phyloP scores from a whole-genome alignment of 2,888 invertebrate species.

The Cistogaster globosa region DNA sequence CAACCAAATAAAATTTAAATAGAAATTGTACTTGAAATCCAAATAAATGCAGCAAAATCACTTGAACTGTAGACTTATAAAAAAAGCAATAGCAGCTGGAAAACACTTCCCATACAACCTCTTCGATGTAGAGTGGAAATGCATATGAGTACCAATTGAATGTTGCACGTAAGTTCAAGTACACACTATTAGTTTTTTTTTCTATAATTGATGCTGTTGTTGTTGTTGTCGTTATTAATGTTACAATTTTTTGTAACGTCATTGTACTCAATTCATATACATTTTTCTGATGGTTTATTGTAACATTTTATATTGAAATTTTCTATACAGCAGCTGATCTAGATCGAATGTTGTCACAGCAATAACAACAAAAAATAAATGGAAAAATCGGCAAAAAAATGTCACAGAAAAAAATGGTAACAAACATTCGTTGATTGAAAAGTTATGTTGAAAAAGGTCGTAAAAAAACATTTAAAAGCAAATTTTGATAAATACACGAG shows the following conservation, averaged over 20 bases:
- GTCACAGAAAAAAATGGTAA: neutral
- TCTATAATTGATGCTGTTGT: conserved; percentile 18
- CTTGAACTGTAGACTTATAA: neutral
- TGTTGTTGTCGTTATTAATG: conserved; percentile 15
- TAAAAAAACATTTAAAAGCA: conserved; percentile 5
- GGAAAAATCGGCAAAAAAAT: conserved; percentile 16
- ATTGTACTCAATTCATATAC: conserved; percentile 36
- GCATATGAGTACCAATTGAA: conserved; percentile 23
- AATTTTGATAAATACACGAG: neutral
- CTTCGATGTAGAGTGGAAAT: neutral
- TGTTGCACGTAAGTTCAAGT: conserved; percentile 41
- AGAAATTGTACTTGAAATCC: conserved; percentile 17
- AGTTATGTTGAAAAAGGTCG: conserved; percentile 54
- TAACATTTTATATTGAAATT: conserved; percentile 57
- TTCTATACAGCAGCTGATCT: conserved; percentile 25
- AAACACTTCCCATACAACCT: conserved; percentile 3
- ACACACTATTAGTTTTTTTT: conserved; percentile 54
- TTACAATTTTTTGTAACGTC: conserved; percentile 4
- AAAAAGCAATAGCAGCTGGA: neutral
- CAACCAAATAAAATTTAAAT: neutral
- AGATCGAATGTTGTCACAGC: conserved; percentile 1
- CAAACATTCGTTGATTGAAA: conserved; percentile 57
- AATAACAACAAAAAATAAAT: neutral
- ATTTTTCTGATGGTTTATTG: conserved; percentile 52
- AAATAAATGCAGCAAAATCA: neutral